Base-by-base conservation (phyloP, 2,113 vertebrate species). In the Chrysochloris asiatica region DNA sequence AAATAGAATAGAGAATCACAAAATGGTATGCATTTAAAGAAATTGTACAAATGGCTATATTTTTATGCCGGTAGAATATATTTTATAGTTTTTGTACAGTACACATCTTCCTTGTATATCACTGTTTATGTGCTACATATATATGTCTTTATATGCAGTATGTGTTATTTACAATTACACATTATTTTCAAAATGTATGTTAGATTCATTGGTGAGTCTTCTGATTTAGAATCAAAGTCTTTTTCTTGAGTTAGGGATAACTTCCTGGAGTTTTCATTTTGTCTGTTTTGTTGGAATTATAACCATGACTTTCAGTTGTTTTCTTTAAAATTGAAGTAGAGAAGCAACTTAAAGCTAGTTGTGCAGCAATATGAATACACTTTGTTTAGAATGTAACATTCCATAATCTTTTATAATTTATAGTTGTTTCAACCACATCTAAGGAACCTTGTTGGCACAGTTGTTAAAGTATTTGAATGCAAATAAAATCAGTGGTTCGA, bases 231-330 rank as follows among this genome's bases (percentile, higher is more conserved):
- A 13, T 83, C 43, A 88, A 76, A 21, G 50, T 43, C 10, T 56
- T 77, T 92, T n/a, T n/a, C n/a, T n/a, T n/a, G n/a, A n/a, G n/a
- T n/a, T 88, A 83, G 72, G 69, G 61, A 52, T 79, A 38, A 9
- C 52, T 77, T 33, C 36, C 36, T 69, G 47, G 54, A 90, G 17
- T 88, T 90, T 75, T 76, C 22, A 43, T 19, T 78, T 83, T 63
- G 41, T 22, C 12, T n/a, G 1, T 50, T 78, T n/a, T 84, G 36
- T 19, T 88, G 76, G 43, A 59, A 71, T 24, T 59, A 2, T 69
- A 59, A 41, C 14, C 12, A 2, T 59, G 59, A 83, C 59, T 71
- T 78, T 71, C 28, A 52, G 63, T 63, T 52, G 16, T 43, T 52
- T 61, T 69, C 71, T 88, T 61, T 12, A n/a, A n/a, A n/a, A 79